Conservation (phyloP, 1,140 invertebrate species). For the Homarus americanus region DNA sequence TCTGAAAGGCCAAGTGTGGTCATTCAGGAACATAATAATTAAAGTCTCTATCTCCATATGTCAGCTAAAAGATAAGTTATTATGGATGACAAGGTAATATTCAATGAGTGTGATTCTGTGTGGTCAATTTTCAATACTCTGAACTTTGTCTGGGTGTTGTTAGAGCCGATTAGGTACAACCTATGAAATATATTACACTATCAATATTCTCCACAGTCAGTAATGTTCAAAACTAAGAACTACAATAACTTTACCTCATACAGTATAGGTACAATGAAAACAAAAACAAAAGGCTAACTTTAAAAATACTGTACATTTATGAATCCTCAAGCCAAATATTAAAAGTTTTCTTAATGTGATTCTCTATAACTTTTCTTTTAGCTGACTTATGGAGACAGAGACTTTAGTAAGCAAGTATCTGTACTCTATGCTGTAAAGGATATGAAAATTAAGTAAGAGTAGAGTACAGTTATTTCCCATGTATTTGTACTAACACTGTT, state of each 20-base stretch:
- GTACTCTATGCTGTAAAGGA: too few species aligned
- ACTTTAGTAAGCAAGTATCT: too few species aligned
- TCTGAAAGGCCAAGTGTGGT: too few species aligned
- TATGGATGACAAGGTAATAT: conserved; percentile 80
- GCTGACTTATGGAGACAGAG: too few species aligned
- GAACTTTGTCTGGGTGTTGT: conserved; percentile 94
- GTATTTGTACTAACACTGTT: too few species aligned
- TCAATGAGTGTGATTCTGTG: conserved; percentile 88
- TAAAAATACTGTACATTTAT: neutral
- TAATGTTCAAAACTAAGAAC: neutral
- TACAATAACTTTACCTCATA: neutral
- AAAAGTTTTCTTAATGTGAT: neutral
- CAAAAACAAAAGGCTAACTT: neutral
- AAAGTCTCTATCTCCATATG: too few species aligned
- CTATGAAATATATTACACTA: conserved; percentile 81
- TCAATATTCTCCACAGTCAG: neutral
- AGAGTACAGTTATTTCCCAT: too few species aligned
- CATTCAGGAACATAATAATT: too few species aligned
- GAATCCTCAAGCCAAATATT: neutral
- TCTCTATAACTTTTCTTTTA: neutral
- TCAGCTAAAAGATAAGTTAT: neutral
- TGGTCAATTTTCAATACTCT: conserved; percentile 95
- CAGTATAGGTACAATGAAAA: too few species aligned
- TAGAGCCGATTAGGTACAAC: conserved; percentile 95
- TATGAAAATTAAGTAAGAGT: too few species aligned